Evolutionary conservation across 1,140 invertebrate species (phyloP).

Genomic region (Eciton burchellii): DNA sequence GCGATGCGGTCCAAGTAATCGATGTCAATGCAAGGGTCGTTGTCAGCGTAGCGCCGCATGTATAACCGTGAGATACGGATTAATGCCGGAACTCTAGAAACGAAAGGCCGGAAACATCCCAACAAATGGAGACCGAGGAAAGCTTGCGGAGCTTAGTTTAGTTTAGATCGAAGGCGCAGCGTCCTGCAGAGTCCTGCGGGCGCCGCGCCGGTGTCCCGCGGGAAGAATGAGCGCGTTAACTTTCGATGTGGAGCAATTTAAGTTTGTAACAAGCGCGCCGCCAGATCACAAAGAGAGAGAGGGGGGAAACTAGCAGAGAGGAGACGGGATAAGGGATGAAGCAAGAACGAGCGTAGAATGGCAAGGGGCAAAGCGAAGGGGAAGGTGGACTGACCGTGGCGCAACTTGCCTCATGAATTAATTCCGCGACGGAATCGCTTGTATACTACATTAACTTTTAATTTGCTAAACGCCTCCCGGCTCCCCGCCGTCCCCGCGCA

Average conservation of each 20-base stretch:
- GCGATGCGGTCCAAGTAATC: background rate
- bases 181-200: conserved; percentile 14
- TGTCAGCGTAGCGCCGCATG: background rate
- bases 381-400: conserved; percentile 70
- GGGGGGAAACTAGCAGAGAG: conserved; percentile 33
- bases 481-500: background rate
- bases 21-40: conserved; percentile 5
- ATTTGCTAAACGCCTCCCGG: conserved; percentile 76
- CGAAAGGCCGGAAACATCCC: conserved; percentile 47
- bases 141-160: conserved; percentile 16
- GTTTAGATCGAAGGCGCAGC: conserved; percentile 5
- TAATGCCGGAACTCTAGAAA: conserved; percentile 33
- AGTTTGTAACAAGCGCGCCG: conserved; percentile 77
- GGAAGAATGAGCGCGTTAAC: conserved; percentile 78
- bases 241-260: conserved; percentile 80
- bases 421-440: conserved; percentile 80
- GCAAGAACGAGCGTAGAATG: conserved; percentile 47
- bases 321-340: conserved; percentile 50
- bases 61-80: conserved; percentile 30
- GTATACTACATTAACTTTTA: conserved; percentile 82
- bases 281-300: conserved; percentile 16
- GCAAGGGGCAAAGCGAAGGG: conserved; percentile 14
- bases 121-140: conserved; percentile 8
- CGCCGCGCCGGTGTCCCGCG: conserved; percentile 39
- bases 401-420: conserved; percentile 80